A percentile compares a stretch with the other conserved stretches of the same genome.
These are phyloP conservation scores for Cnemophilus loriae DNA, from an alignment of 2,113 vertebrate species.

Conservation along the genomic window DNA sequence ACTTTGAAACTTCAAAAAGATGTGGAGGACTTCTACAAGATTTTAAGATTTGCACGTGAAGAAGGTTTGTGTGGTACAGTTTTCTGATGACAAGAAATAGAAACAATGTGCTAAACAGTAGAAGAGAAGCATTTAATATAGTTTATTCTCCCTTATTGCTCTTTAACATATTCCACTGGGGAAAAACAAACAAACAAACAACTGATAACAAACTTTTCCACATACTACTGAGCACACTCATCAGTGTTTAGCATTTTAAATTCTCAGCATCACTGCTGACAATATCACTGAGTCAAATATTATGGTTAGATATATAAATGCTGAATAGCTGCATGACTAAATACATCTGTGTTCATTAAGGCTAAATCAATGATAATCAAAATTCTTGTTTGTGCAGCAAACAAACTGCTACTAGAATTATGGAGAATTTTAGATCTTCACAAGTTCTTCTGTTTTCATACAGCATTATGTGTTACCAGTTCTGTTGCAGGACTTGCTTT, in stretches of 20 bases:
- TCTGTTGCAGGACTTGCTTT: neutral
- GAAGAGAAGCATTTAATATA: neutral
- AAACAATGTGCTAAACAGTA: neutral
- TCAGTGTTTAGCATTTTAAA: neutral
- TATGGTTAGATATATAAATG: neutral
- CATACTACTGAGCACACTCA: neutral
- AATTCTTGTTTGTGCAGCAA: neutral
- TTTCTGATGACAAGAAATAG: neutral
- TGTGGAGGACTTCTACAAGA: rapidly evolving
- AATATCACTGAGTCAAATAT: neutral
- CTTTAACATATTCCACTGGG: neutral
- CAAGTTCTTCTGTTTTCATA: neutral
- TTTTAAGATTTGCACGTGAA: neutral
- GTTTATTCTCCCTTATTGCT: neutral
- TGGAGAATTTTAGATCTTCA: neutral
- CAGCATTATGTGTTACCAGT: neutral
- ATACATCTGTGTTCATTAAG: constrained; percentile 6
- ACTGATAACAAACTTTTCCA: neutral
- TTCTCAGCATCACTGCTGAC: neutral
- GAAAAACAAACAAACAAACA: neutral
- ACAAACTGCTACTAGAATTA: neutral
- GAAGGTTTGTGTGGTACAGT: neutral
- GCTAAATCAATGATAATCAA: neutral
- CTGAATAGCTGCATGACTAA: constrained; percentile 14
- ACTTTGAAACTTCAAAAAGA: neutral